phyloP scores from a whole-genome alignment of 2,113 vertebrate genomes.

The Brienomyrus brachyistius region DNA sequence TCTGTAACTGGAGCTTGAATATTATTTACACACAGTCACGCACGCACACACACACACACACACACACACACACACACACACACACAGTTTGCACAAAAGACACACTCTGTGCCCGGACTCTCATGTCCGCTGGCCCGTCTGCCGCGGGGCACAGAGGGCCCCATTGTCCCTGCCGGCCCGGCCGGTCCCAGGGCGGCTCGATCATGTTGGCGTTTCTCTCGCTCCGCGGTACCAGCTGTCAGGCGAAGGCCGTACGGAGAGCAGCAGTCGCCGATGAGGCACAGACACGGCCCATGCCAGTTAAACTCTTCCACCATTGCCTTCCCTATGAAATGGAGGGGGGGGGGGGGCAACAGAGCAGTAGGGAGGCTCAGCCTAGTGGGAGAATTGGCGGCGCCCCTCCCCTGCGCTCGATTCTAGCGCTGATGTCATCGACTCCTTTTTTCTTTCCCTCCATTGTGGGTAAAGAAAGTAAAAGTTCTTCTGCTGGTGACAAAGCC shows the following conservation, averaged over 20 bases:
- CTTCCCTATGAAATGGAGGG: neutral
- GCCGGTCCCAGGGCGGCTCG: neutral
- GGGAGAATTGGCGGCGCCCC: neutral
- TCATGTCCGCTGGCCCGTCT: neutral
- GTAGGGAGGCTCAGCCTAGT: neutral
- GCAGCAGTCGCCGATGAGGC: neutral
- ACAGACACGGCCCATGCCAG: neutral
- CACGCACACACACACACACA: neutral
- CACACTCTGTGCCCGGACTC: neutral
- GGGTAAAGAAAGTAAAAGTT: slow-evolving; percentile 16
- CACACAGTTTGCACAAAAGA: slow-evolving; percentile 13
- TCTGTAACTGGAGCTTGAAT: neutral
- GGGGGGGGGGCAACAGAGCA: neutral
- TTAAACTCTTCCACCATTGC: neutral
- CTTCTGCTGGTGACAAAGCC: neutral
- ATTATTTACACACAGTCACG: slow-evolving; percentile 8
- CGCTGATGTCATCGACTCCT: neutral
- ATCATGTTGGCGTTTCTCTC: neutral
- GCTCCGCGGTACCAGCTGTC: neutral
- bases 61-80: slow-evolving; percentile 16
- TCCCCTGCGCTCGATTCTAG: neutral
- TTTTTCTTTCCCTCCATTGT: neutral
- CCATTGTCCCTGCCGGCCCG: neutral
- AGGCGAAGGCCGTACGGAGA: neutral
- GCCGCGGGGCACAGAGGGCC: neutral